phyloP scores from a whole-genome alignment of 1,140 invertebrate genomes.

The Eubasilissa regina region DNA sequence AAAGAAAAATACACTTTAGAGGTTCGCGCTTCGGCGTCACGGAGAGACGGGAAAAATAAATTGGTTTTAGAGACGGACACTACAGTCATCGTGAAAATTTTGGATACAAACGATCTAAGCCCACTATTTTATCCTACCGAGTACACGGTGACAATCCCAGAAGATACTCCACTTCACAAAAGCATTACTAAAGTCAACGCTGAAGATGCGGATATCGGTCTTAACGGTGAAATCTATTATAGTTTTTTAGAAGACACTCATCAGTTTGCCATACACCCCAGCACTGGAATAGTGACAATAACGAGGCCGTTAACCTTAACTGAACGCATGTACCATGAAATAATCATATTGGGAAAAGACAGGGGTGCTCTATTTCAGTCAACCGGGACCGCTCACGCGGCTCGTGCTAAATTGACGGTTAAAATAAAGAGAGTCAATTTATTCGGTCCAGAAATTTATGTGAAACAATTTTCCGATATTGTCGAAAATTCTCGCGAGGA shows the following conservation, averaged over 20 bases:
- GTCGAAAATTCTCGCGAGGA: slow-evolving; percentile 84
- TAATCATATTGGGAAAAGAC: slow-evolving; percentile 85
- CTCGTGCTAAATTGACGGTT: slow-evolving; percentile 53
- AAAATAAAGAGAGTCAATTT: slow-evolving; percentile 81
- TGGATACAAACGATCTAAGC: slow-evolving; percentile 90
- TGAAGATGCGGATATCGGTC: slow-evolving; percentile 90
- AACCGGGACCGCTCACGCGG: slow-evolving; percentile 52
- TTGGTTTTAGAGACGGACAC: slow-evolving; percentile 77
- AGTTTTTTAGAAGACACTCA: slow-evolving; percentile 86
- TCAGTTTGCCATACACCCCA: slow-evolving; percentile 90
- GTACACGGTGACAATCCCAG: slow-evolving; percentile 85
- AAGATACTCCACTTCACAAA: slow-evolving; percentile 86
- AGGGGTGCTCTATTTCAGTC: slow-evolving; percentile 74
- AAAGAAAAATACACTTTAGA: slow-evolving; percentile 86
- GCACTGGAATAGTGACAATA: slow-evolving; percentile 86
- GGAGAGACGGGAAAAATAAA: slow-evolving; percentile 73
- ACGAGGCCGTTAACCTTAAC: slow-evolving; percentile 82
- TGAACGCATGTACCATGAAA: slow-evolving; percentile 78
- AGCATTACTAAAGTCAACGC: slow-evolving; percentile 83
- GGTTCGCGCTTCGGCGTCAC: slow-evolving; percentile 75
- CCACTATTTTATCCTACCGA: slow-evolving; percentile 87
- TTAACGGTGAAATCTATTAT: slow-evolving; percentile 94
- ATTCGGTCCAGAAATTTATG: slow-evolving; percentile 84
- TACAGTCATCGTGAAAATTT: slow-evolving; percentile 80
- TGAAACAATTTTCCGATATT: slow-evolving; percentile 82